Conservation (phyloP, 2,888 invertebrate genomes). For the Rhorus exstirpatorius region DNA sequence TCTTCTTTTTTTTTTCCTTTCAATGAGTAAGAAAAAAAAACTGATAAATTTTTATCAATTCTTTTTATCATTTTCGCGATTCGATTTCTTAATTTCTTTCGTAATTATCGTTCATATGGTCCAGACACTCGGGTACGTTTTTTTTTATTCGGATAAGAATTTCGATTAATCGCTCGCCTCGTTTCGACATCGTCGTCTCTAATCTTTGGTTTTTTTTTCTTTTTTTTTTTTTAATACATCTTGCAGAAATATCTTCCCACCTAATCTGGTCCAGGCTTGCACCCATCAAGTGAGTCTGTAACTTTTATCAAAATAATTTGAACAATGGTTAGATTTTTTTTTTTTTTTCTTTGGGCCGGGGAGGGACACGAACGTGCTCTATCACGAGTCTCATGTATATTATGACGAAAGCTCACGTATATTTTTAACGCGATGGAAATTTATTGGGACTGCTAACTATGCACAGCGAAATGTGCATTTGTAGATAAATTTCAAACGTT, state of each 20-base stretch:
- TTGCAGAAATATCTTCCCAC: slow-evolving; percentile 90
- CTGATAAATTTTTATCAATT: slow-evolving; percentile 1
- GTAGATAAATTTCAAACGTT: slow-evolving; percentile 21
- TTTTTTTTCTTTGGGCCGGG: too few relatives aligned
- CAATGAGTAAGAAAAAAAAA: too few relatives aligned
- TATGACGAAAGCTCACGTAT: not conserved
- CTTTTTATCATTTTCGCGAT: not conserved
- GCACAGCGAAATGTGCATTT: slow-evolving; percentile 52
- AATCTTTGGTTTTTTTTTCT: too few relatives aligned
- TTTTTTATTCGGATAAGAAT: slow-evolving; percentile 1
- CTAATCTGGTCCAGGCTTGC: slow-evolving; percentile 89
- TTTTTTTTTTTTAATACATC: slow-evolving; percentile 66
- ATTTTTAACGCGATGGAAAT: slow-evolving; percentile 20
- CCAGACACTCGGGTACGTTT: not conserved
- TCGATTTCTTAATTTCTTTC: too few relatives aligned
- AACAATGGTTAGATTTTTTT: not conserved
- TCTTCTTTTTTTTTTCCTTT: not conserved
- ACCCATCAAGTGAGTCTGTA: slow-evolving; percentile 87
- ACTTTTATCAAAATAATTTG: not conserved
- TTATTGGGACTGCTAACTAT: slow-evolving; percentile 37
- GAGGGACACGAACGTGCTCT: not conserved
- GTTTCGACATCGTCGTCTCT: not conserved
- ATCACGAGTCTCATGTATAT: not conserved
- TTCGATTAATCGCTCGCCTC: not conserved
- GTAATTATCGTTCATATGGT: not conserved